Evolutionary conservation across 2,113 vertebrate species (phyloP).

Genomic region (Myotis davidii): DNA sequence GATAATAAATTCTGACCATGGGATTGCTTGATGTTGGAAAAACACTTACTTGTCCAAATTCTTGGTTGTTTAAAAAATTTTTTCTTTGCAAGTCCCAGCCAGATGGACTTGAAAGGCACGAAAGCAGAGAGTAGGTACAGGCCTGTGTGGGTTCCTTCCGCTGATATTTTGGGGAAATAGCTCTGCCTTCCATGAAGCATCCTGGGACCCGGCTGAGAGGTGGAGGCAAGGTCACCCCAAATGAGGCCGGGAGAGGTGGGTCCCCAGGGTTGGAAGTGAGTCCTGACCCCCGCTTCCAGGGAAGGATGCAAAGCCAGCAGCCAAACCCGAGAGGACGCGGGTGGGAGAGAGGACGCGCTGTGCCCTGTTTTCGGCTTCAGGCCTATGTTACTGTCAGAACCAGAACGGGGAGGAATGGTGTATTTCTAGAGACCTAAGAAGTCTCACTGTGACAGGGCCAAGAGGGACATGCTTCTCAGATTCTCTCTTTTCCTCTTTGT

Average conservation of each 20-base stretch:
- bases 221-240: not conserved
- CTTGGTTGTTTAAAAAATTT: not conserved
- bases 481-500: not conserved
- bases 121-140: not conserved
- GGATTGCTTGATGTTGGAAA: slow-evolving; percentile 46
- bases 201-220: not conserved
- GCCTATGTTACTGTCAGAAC: not conserved
- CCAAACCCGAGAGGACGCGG: not conserved
- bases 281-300: not conserved
- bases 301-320: not conserved
- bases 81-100: not conserved
- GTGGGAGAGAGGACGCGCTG: not conserved
- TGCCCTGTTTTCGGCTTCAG: not conserved
- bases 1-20: slow-evolving; percentile 25
- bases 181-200: not conserved
- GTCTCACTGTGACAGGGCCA: not conserved
- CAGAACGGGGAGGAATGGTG: not conserved
- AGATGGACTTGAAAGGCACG: not conserved
- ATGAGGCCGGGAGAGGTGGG: not conserved
- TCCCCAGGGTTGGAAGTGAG: not conserved
- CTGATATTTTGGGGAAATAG: not conserved
- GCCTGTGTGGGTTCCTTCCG: not conserved
- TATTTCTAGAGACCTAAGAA: not conserved
- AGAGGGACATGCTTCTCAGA: not conserved
- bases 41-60: slow-evolving; percentile 35